Percentiles rank a stretch among this genome's conserved stretches.
Conservation (phyloP, 1,140 invertebrate species). For the Epicauta chinensis region DNA sequence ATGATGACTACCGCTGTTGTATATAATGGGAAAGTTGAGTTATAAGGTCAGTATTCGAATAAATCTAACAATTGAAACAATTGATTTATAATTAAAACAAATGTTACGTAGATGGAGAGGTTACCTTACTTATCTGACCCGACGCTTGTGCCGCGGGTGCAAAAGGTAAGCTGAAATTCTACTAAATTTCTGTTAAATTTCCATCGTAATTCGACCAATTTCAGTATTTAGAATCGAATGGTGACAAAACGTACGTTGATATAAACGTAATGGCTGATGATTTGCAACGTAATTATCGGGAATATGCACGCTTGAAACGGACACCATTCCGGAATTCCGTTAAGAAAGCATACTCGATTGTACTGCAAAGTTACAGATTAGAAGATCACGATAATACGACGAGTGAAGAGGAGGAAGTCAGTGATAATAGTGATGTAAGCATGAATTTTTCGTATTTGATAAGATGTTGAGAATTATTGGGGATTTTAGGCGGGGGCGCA, state of each 20-base stretch:
- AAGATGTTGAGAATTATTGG: background rate
- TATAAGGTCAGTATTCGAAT: constrained; percentile 17
- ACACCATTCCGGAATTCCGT: constrained; percentile 49
- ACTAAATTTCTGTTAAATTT: background rate
- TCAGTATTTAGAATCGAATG: constrained; percentile 50
- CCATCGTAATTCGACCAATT: constrained; percentile 25
- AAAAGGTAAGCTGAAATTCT: constrained; percentile 29
- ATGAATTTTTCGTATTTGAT: background rate
- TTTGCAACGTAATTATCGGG: constrained; percentile 50
- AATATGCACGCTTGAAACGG: constrained; percentile 53
- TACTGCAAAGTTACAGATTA: constrained; percentile 42
- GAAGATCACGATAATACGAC: constrained; percentile 23
- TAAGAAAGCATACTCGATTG: constrained; percentile 47
- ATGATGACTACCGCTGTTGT: too few species aligned
- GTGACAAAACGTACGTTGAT: constrained; percentile 50
- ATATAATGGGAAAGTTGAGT: constrained; percentile 19
- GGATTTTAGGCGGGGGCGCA: background rate
- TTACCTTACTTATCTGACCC: constrained; percentile 35
- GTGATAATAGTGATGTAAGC: background rate
- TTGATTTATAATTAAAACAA: background rate
- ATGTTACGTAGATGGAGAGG: constrained; percentile 17
- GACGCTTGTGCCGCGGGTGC: constrained; percentile 33
- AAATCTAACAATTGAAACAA: constrained; percentile 2
- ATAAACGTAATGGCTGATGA: constrained; percentile 53
- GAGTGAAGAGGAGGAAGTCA: constrained; percentile 42